phyloP scores from a whole-genome alignment of 2,113 vertebrate species.

The Merops nubicus region DNA sequence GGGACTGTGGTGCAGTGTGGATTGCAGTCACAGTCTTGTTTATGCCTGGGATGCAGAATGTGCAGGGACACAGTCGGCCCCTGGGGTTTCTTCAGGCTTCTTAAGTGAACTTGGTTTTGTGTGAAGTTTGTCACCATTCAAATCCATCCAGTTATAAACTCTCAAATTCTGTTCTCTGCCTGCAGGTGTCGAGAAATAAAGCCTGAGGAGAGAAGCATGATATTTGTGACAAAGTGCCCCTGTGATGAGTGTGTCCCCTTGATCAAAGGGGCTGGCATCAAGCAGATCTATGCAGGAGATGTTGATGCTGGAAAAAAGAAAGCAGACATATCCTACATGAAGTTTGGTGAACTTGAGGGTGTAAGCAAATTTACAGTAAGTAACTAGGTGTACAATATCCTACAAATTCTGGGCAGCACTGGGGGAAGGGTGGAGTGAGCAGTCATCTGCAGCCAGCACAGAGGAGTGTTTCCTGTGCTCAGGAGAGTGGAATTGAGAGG shows the following conservation, averaged over 20 bases:
- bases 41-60: neutral
- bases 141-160: neutral
- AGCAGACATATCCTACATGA: slow-evolving; percentile 93
- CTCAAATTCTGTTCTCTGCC: slow-evolving; percentile 1
- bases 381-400: neutral
- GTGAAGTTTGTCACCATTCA: neutral
- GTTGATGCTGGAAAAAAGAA: slow-evolving; percentile 91
- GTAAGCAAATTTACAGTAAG: slow-evolving; percentile 90
- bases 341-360: slow-evolving; percentile 82
- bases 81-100: neutral
- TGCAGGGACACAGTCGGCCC: neutral
- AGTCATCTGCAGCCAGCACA: neutral
- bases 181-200: slow-evolving; percentile 87
- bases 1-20: neutral
- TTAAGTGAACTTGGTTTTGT: neutral
- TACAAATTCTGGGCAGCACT: neutral
- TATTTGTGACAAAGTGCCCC: slow-evolving; percentile 95
- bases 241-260: slow-evolving; percentile 95
- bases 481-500: neutral
- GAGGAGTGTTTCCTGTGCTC: neutral
- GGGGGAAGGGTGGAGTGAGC: neutral
- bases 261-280: slow-evolving; percentile 91
- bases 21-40: neutral
- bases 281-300: slow-evolving; percentile 91
- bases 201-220: slow-evolving; percentile 85